Conservation (phyloP, 2,888 invertebrate species). For the Lagria hirta region DNA sequence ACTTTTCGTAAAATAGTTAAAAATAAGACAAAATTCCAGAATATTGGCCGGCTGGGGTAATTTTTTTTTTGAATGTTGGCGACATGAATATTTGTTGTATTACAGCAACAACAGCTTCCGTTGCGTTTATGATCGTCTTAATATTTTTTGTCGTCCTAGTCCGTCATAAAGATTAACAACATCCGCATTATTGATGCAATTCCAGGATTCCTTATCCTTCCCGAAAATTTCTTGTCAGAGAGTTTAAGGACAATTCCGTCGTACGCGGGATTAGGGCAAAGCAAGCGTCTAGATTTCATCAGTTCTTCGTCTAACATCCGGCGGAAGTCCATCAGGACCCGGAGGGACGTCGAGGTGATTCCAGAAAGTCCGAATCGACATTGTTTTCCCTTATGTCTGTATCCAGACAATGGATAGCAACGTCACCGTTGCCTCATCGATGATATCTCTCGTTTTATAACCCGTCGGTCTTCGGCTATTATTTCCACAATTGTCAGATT, state of each 20-base stretch:
- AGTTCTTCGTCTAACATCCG: conserved; percentile 37
- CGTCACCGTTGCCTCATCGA: conserved; percentile 47
- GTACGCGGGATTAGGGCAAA: background rate
- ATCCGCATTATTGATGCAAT: conserved; percentile 16
- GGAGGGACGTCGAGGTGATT: conserved; percentile 49
- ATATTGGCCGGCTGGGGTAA: no score
- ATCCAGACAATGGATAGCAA: conserved; percentile 37
- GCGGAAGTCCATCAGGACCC: conserved; percentile 53
- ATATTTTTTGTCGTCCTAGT: no score
- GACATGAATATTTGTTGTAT: no score
- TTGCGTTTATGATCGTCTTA: no score
- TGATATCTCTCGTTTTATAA: conserved; percentile 51
- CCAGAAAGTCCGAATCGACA: conserved; percentile 44
- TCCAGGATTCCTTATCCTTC: no score
- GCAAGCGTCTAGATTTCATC: background rate
- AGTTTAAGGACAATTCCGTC: background rate
- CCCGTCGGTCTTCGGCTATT: conserved; percentile 48
- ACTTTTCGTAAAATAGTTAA: no score
- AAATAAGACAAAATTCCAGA: no score
- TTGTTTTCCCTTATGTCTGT: conserved; percentile 51
- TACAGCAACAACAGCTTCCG: no score
- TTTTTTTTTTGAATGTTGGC: no score
- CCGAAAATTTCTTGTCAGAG: no score
- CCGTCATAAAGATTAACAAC: conserved; percentile 15
- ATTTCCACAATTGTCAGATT: conserved; percentile 52